Evolutionary conservation across 2,113 vertebrate species (phyloP), one percentile per base, ranked within the genome.

Genomic region (Oryzias woworae): DNA sequence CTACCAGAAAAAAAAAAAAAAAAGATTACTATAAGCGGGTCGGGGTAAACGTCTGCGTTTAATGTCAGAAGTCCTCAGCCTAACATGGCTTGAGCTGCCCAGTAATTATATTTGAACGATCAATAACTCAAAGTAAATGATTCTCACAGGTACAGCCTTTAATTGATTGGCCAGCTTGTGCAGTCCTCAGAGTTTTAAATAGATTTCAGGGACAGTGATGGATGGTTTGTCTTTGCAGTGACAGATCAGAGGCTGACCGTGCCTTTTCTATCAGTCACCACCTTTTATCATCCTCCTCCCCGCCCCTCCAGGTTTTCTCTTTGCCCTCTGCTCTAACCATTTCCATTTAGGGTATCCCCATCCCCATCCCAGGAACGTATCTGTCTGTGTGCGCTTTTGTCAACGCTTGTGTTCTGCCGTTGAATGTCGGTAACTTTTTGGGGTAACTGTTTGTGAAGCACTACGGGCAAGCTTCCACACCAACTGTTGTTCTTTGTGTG

Each of bases 311-410:
- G 44, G 41, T 57, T 24, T 65, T 55, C 41, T 46, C 60, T 48
- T 26, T 7, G 69, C 66, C 57, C 47, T 50, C 53, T 17, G 4
- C 71, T 61, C 71, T 69, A 47, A 55, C 77, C 52, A 48, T 84
- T 84, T 75, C 89, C 89, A 88, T 92, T 77, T 91, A 90, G 79
- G 91, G 90, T 90, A 87, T 84, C 75, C 75, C 71, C 86, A 80
- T 73, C 81, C 70, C 48, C 76, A n/a, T n/a, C n/a, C n/a, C n/a
- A 81, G 74, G 87, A 88, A 88, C 89, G 85, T 60, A 46, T 63
- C 57, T 26, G 57, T 47, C 26, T 15, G 58, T 14, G 46, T 15
- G 50, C 62, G 61, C n/a, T 7, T 76, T 56, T 76, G 57, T 63
- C 51, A 56, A 56, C 24, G 43, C 58, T 53, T 36, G 49, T 46